Conservation (phyloP, 2,888 invertebrate genomes). For the Arge pagana region DNA sequence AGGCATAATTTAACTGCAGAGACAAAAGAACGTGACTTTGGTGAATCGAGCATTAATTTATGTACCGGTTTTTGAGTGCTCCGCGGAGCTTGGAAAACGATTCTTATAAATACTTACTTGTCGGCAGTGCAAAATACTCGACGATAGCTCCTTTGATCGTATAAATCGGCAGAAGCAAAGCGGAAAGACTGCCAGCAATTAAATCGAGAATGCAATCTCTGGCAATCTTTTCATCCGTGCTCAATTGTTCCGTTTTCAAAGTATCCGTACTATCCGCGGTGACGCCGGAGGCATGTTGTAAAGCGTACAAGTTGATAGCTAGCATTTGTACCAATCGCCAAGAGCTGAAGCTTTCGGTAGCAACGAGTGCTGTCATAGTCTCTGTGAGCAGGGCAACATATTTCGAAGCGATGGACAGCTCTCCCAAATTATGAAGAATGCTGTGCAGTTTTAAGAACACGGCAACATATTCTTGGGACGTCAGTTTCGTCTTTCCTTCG, state of each 20-base stretch:
- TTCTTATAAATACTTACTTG: conserved; percentile 64
- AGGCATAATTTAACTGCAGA: conserved; percentile 74
- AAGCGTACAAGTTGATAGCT: conserved; percentile 75
- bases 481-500: conserved; percentile 62
- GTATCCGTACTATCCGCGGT: conserved; percentile 51
- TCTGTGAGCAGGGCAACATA: conserved; percentile 70
- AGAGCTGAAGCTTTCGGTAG: conserved; percentile 76
- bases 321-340: conserved; percentile 80
- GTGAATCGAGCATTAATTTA: conserved; percentile 11
- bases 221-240: conserved; percentile 64
- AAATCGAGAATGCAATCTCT: conserved; percentile 66
- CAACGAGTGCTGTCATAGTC: conserved; percentile 75
- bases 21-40: too few species aligned
- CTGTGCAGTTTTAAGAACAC: conserved; percentile 70
- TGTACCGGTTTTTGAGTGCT: neutral
- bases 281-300: conserved; percentile 64
- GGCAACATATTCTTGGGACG: conserved; percentile 63
- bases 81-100: too few species aligned
- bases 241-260: conserved; percentile 60
- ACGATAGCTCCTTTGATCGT: conserved; percentile 69
- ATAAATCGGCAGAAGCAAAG: conserved; percentile 72
- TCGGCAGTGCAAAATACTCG: conserved; percentile 72
- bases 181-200: conserved; percentile 69
- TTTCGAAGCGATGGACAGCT: conserved; percentile 66
- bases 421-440: conserved; percentile 60